Evolutionary conservation across 2,797 vertebrate genomes (phyloP), one percentile per base, ranked within the genome.

Genomic region (Etheostoma perlongum): DNA sequence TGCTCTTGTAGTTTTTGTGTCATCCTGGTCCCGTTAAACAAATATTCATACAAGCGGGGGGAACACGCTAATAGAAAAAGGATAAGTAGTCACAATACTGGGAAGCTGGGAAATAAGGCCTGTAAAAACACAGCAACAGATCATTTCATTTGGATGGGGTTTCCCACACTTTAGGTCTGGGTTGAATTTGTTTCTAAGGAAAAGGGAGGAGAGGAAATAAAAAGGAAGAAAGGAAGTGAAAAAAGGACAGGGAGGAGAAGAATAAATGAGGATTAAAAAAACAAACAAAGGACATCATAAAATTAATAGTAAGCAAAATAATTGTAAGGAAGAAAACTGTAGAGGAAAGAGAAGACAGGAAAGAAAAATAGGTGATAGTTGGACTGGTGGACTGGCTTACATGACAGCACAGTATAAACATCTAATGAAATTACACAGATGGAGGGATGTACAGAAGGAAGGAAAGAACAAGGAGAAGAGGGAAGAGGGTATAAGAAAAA

Each of bases 51-150:
- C 58, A 76, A 75, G 67, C 21, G 68, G 63, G 81, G 85, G 82
- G n/a, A 86, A 88, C 77, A 67, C 54, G 16, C 51, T 65, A 75
- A 87, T 8, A 88, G 76, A 83, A 85, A 92, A 87, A 92, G 92
- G 90, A 92, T 82, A 73, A 67, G 46, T 57, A 54, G 46, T 64
- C 68, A 74, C 42, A 83, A 64, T 67, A 55, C 42, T 2, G 61
- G 85, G 76, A 86, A 82, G 60, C 52, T 49, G 47, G 77, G 54
- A 82, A 84, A 62, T 58, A 48, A 83, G 27, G 74, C 73, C 83
- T 89, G 66, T 52, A 16, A 78, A 84, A 88, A 91, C 79, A 90
- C 11, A 47, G 70, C 3, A 6, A 67, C 59, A 52, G 11, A 54
- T 71, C 47, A 61, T 60, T 67, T 59, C 16, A 67, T 52, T 49